These are phyloP conservation scores for Microcebus griseorufus DNA, from an alignment of 2,113 vertebrate species.

Conservation along the genomic window DNA sequence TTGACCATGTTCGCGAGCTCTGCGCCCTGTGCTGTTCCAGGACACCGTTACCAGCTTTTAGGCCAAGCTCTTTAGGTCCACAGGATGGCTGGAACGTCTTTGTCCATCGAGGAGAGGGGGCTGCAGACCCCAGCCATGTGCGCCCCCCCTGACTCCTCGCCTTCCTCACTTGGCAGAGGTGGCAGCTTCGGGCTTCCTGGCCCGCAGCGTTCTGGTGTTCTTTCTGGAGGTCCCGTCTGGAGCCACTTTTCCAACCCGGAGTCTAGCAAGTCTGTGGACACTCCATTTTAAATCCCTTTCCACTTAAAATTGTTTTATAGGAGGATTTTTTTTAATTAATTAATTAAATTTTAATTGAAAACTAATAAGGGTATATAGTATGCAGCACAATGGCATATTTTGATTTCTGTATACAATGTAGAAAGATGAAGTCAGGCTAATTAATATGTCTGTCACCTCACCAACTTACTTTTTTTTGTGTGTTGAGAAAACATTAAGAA, in stretches of 20 bases:
- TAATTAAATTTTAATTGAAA: neutral
- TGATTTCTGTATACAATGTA: neutral
- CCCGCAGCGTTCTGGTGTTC: no score
- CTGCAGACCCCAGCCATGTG: rapidly evolving
- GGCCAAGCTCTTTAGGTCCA: neutral
- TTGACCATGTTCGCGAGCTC: neutral
- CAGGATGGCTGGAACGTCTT: neutral
- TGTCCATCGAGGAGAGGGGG: neutral
- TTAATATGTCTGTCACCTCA: neutral
- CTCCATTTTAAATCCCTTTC: neutral
- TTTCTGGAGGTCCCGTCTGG: neutral
- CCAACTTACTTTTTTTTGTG: neutral
- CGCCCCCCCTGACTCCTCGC: rapidly evolving
- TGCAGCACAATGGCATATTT: neutral
- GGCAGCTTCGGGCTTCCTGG: neutral
- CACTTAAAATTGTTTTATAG: neutral
- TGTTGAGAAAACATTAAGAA: neutral
- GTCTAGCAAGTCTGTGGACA: neutral
- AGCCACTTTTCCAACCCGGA: neutral
- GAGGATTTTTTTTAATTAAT: neutral
- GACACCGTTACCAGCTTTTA: neutral
- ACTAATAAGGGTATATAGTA: neutral
- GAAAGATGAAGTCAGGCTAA: neutral
- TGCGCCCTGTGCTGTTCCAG: neutral
- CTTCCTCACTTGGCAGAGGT: neutral